Base-by-base conservation (phyloP, 2,888 invertebrate genomes). In the Argyresthia goedartella region DNA sequence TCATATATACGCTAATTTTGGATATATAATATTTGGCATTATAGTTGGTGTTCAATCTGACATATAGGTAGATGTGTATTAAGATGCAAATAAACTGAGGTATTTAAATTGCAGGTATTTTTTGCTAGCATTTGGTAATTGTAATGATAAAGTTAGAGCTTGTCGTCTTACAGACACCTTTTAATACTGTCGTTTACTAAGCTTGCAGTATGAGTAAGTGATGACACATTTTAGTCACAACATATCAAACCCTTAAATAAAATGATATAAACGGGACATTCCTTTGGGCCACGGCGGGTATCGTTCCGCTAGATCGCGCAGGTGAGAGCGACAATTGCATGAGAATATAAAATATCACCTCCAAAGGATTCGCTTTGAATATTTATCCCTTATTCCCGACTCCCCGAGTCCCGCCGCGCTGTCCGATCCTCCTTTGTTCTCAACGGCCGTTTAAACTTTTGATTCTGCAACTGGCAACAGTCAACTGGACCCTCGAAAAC, bases 291-390 rank as follows among this genome's bases (percentile, higher is more conserved):
- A 25, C 6, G 25, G 25, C 50, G 61, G 60, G 62, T 62, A 62
- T 64, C 67, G 67, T 73, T 73, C 69, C 70, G 67, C 63, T 71
- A 71, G 67, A 71, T 70, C 66, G 66, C 69, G 82, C 82, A 84
- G 84, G 84, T 84, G 81, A 84, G 76, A 76, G 72, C 63, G 57
- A 58, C 63, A 70, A 73, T 78, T 76, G 50, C 50, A 42, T 41
- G 50, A 78, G 76, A 77, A 71, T 76, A 82, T 84, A 81, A 84
- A 84, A 82, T 84, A 85, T 84, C 68, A 70, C 73, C 72, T 84
- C 76, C 75, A 85, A 86, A 86, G 85, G 85, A 85, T 86, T 85
- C 84, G 74, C 80, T 82, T 85, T 77, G 82, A 85, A 85, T 86
- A 86, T 85, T 82, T 84, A 85, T 85, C 76, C 77, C 72, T n/a